phyloP scores from a whole-genome alignment of 2,797 vertebrate species.

The Malacoraja senta region DNA sequence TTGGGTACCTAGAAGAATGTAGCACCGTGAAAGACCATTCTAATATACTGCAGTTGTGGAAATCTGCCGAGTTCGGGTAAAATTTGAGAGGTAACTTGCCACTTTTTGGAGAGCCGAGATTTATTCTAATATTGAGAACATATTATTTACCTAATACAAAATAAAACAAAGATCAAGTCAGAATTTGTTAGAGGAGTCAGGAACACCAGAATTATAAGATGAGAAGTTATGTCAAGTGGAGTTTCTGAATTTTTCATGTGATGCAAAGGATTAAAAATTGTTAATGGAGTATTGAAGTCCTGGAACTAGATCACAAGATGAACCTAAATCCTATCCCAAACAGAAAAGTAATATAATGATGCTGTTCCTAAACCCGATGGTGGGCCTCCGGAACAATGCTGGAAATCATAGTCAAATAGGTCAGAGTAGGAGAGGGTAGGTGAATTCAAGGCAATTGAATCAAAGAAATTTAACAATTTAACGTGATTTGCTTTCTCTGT shows the following conservation, averaged over 20 bases:
- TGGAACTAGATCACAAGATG: not conserved
- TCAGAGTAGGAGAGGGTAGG: no score
- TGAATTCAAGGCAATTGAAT: no score
- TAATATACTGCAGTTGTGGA: not conserved
- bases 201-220: not conserved
- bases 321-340: not conserved
- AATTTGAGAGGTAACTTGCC: not conserved
- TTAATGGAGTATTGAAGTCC: not conserved
- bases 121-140: not conserved
- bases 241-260: not conserved
- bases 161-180: not conserved
- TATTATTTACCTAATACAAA: not conserved
- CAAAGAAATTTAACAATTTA: no score
- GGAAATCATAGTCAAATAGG: no score
- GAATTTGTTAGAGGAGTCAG: not conserved
- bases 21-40: not conserved
- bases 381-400: no score
- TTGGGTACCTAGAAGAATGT: not conserved
- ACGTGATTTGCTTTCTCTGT: no score
- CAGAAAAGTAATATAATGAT: not conserved
- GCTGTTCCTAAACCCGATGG: no score
- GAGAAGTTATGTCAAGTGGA: not conserved
- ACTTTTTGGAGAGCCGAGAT: not conserved
- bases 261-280: not conserved
- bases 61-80: not conserved